These are phyloP conservation scores for Lapara coniferarum DNA, from an alignment of 2,888 invertebrate species.

Conservation along the genomic window DNA sequence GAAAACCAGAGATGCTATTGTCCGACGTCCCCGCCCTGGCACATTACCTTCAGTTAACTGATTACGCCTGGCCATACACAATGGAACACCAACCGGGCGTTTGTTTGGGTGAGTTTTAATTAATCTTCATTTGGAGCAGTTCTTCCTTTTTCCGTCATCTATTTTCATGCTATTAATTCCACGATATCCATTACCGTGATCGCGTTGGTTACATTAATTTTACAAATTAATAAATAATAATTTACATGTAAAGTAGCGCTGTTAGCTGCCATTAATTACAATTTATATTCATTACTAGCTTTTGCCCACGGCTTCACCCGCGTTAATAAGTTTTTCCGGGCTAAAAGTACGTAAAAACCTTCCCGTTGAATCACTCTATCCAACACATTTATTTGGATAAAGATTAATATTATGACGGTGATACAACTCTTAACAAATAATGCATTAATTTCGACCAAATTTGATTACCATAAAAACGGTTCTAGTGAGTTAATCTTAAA, in stretches of 20 bases:
- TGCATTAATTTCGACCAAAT: too few relatives aligned
- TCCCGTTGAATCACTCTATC: too few relatives aligned
- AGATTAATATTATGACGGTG: too few relatives aligned
- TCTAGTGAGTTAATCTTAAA: too few relatives aligned
- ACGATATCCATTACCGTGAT: slow-evolving; percentile 13
- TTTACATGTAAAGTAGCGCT: slow-evolving; percentile 1
- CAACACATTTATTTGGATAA: too few relatives aligned
- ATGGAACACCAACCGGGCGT: slow-evolving; percentile 84
- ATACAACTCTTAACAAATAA: too few relatives aligned
- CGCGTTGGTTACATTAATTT: slow-evolving; percentile 5
- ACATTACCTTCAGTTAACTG: slow-evolving; percentile 82
- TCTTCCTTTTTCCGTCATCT: slow-evolving; percentile 22
- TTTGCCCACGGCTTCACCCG: too few relatives aligned
- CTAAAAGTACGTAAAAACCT: too few relatives aligned
- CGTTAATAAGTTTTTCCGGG: too few relatives aligned
- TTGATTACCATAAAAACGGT: too few relatives aligned
- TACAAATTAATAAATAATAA: neutral
- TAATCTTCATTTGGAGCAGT: slow-evolving; percentile 22
- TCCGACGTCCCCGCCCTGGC: slow-evolving; percentile 84
- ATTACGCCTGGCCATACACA: slow-evolving; percentile 86
- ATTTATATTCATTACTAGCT: too few relatives aligned
- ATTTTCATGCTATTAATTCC: slow-evolving; percentile 16
- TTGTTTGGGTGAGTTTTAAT: slow-evolving; percentile 69
- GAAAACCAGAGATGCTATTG: slow-evolving; percentile 74
- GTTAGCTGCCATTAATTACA: neutral